Base-by-base conservation (phyloP, 1,140 invertebrate species). In the Drosophila varians region DNA sequence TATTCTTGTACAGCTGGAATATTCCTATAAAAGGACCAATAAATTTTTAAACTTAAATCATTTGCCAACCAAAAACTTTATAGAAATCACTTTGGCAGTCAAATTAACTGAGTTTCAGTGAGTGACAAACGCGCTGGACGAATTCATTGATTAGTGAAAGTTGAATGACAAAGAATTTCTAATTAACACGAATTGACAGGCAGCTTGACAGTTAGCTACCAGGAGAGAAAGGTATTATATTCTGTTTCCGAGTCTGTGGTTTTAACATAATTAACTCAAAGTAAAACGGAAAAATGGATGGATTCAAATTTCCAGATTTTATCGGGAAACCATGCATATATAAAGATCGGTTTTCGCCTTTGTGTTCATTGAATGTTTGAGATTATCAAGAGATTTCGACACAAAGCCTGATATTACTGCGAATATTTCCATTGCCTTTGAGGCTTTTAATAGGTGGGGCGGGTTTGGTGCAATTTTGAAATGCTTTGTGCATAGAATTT, bases 251-350 rank as follows among this genome's bases (percentile, higher is more conserved):
- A 28, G 56, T 71, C 73, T 47, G 42, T 51, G 46, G 45, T 46
- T 61, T 69, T 76, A 86, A n/a, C n/a, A n/a, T n/a, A n/a, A 84
- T 84, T 86, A 86, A 86, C 79, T 60, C 79, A 80, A 58, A 76
- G 48, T 75, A 65, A 80, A 36, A 16, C 7, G 28, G 28, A 14
- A 4, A 45, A 25, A 23, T 28, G 18, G n/a, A n/a, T n/a, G n/a
- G n/a, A n/a, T n/a, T n/a, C n/a, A n/a, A n/a, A n/a, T n/a, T n/a
- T n/a, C n/a, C n/a, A n/a, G n/a, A n/a, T n/a, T n/a, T n/a, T n/a
- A n/a, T n/a, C n/a, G n/a, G n/a, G n/a, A n/a, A n/a, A n/a, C n/a
- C n/a, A n/a, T n/a, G n/a, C n/a, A n/a, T n/a, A n/a, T n/a, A 23
- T 4, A 49, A 2, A 1, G 19, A 18, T 34, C 42, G 6, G 31